Conservation (phyloP, 2,888 invertebrate species). For the Mantis religiosa region DNA sequence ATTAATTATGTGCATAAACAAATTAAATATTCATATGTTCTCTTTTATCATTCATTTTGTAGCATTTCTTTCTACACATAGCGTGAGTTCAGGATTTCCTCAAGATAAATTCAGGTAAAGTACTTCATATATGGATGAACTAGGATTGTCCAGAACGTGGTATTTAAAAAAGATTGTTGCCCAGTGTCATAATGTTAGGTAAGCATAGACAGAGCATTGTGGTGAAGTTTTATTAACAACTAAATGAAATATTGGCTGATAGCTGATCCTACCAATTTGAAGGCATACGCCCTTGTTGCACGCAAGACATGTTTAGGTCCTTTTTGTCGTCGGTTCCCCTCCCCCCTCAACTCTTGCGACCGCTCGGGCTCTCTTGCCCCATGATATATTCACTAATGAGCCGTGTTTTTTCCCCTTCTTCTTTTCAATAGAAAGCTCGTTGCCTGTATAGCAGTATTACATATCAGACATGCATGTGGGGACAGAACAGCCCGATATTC, state of each 20-base stretch:
- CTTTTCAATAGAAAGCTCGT: constrained; percentile 2
- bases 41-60: too few relatives aligned
- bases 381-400: constrained; percentile 13
- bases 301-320: background rate
- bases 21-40: too few relatives aligned
- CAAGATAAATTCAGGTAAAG: too few relatives aligned
- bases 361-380: background rate
- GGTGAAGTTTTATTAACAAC: too few relatives aligned
- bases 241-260: background rate
- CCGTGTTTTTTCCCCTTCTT: constrained; percentile 1
- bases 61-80: too few relatives aligned
- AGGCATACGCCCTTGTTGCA: background rate
- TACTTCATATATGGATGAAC: too few relatives aligned
- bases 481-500: background rate
- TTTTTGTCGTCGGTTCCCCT: background rate
- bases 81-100: too few relatives aligned
- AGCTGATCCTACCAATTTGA: background rate
- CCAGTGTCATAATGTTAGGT: too few relatives aligned
- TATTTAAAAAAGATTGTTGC: too few relatives aligned
- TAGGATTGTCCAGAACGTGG: too few relatives aligned
- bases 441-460: constrained; percentile 8
- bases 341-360: background rate
- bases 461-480: background rate
- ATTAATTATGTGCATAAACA: too few relatives aligned
- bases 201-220: too few relatives aligned